Evolutionary conservation across 1,140 invertebrate genomes (phyloP).

Genomic region (Trachymyrmex septentrionalis): DNA sequence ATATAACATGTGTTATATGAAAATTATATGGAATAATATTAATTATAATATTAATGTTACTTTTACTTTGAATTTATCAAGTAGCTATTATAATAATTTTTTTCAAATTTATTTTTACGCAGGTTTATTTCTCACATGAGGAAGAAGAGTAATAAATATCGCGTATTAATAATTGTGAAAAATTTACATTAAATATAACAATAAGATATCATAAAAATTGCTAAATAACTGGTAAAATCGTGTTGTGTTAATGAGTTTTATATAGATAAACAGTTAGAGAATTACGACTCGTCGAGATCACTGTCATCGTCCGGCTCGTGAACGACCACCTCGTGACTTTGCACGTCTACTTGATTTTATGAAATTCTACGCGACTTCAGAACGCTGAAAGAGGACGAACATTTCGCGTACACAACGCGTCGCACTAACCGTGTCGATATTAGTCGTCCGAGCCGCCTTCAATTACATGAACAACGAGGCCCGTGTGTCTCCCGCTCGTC

Average conservation of each 20-base stretch:
- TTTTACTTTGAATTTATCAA: no score
- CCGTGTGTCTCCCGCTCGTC: not conserved
- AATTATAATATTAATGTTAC: no score
- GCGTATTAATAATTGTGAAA: not conserved
- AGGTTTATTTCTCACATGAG: not conserved
- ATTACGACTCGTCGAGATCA: constrained; percentile 16
- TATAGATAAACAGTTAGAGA: not conserved
- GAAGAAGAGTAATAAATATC: not conserved
- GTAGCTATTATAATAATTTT: not conserved
- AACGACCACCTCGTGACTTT: not conserved
- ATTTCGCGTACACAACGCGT: constrained; percentile 21
- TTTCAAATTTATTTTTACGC: not conserved
- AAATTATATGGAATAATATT: no score
- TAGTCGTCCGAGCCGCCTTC: constrained; percentile 43
- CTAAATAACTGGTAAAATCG: not conserved
- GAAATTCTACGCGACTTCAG: not conserved
- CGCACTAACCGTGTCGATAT: constrained; percentile 68
- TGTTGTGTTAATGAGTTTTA: constrained; percentile 7
- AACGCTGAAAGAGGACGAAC: not conserved
- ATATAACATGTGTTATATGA: no score
- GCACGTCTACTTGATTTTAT: constrained; percentile 15
- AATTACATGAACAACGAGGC: constrained; percentile 75
- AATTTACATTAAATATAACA: not conserved
- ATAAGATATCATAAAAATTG: not conserved
- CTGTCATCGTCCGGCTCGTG: not conserved